Conservation (phyloP, 2,888 invertebrate genomes). For the Oasisia sp. region DNA sequence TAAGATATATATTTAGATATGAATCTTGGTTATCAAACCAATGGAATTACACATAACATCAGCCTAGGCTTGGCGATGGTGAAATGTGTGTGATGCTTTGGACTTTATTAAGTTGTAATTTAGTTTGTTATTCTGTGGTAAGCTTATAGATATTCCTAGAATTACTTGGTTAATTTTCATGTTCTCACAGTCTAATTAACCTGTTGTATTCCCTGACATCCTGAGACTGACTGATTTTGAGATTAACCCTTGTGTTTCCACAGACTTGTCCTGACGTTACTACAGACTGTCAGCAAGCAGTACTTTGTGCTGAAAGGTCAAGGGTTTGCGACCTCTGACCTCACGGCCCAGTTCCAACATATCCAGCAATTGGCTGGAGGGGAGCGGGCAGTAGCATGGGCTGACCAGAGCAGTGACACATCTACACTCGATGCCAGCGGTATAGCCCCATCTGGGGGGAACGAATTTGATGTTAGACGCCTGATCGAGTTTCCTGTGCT, state of each 20-base stretch:
- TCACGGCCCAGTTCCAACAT: constrained; percentile 44
- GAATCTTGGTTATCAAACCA: not conserved
- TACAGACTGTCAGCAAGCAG: constrained; percentile 51
- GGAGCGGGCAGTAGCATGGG: constrained; percentile 52
- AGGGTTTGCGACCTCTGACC: constrained; percentile 48
- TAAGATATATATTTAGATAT: too few species aligned
- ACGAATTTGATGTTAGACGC: not conserved
- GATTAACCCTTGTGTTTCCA: not conserved
- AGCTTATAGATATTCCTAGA: not conserved
- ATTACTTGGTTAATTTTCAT: not conserved
- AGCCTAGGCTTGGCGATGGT: not conserved
- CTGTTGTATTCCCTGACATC: constrained; percentile 10
- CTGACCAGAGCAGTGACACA: constrained; percentile 43
- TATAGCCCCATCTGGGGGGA: not conserved
- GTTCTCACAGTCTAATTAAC: not conserved
- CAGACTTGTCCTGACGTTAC: constrained; percentile 48
- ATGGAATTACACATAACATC: not conserved
- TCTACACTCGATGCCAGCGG: not conserved
- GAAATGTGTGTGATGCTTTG: not conserved
- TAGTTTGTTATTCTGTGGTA: not conserved
- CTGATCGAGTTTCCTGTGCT: constrained; percentile 13
- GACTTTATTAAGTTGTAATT: not conserved
- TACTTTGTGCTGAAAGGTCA: constrained; percentile 51
- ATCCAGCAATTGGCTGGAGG: constrained; percentile 45
- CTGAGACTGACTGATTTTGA: not conserved